Conservation (phyloP, 1,140 invertebrate species). For the Sesamia nonagrioides region DNA sequence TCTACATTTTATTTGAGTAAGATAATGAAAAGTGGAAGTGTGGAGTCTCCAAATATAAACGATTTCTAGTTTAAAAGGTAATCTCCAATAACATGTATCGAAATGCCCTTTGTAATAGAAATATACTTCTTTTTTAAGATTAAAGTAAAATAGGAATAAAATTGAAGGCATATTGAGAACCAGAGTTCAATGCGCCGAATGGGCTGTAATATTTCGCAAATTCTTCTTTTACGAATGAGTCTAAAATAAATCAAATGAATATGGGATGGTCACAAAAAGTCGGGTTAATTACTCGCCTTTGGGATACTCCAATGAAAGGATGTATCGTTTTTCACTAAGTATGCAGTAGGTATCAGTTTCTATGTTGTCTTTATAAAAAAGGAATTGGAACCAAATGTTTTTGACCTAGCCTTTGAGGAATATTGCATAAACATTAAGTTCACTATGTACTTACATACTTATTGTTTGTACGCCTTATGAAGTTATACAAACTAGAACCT, state of each 20-base stretch:
- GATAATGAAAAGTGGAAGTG: too few species aligned
- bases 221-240: conserved; percentile 82
- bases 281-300: conserved; percentile 82
- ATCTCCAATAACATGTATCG: too few species aligned
- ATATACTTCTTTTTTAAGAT: not conserved
- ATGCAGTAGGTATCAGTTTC: conserved; percentile 45
- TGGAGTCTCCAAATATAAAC: too few species aligned
- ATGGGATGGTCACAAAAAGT: conserved; percentile 82
- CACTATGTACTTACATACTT: too few species aligned
- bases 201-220: conserved; percentile 83
- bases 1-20: too few species aligned
- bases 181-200: conserved; percentile 66
- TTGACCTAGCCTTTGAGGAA: conserved; percentile 43
- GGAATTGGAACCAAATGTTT: conserved; percentile 32
- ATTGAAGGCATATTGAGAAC: conserved; percentile 63
- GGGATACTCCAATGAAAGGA: conserved; percentile 79
- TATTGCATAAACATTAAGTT: not conserved
- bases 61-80: too few species aligned
- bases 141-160: not conserved
- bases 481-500: too few species aligned
- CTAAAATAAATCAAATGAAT: conserved; percentile 86
- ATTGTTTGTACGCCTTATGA: too few species aligned
- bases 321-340: conserved; percentile 45
- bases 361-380: conserved; percentile 26
- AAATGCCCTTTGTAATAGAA: too few species aligned